Base-by-base conservation (phyloP, 2,113 vertebrate genomes). In the Thalassoma bifasciatum region DNA sequence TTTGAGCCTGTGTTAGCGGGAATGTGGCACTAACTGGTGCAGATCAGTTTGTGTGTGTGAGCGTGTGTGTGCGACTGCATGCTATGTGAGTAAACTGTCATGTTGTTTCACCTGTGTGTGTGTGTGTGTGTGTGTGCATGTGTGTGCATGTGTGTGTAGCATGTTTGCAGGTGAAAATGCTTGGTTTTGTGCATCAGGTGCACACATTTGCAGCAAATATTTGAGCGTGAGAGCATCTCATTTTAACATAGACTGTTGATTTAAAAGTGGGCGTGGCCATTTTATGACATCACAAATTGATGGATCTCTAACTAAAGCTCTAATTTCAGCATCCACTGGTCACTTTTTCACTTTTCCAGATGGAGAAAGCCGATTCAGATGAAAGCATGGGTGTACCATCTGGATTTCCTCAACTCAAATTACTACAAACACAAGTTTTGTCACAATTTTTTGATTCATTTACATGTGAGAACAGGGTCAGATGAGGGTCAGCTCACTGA, bases 31-130 rank as follows among this genome's bases (percentile, higher is more conserved):
- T 19, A 19, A 17, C 17, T 46, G 7, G 14, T 46, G 44, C 44
- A 19, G 14, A 42, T 46, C 14, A 17, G 26, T 57, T 24, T 58
- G 51, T 74, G 23, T 50, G 37, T 46, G 34, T 24, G 49, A 10
- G 58, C 51, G 23, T 58, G 51, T 67, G 40, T 66, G 24, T 63
- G 67, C 67, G 38, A 38, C 26, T 0, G 0, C 65, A 69, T 70
- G 80, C 66, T 57, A 64, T 46, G 52, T 42, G 10, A 66, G 38
- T 23, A 46, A 21, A 50, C 21, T 2, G 12, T 59, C 54, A 24
- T 19, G 22, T 57, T 22, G 49, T 66, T 36, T 65, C 37, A 50
- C 61, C 44, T 44, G 36, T 46, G 66, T n/a, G 42, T 21, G 16
- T n/a, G 4, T 38, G 10, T 24, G 40, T 65, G 50, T 13, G 47